Evolutionary conservation across 2,113 vertebrate species (phyloP).

Genomic region (Mionectes macconnelli): DNA sequence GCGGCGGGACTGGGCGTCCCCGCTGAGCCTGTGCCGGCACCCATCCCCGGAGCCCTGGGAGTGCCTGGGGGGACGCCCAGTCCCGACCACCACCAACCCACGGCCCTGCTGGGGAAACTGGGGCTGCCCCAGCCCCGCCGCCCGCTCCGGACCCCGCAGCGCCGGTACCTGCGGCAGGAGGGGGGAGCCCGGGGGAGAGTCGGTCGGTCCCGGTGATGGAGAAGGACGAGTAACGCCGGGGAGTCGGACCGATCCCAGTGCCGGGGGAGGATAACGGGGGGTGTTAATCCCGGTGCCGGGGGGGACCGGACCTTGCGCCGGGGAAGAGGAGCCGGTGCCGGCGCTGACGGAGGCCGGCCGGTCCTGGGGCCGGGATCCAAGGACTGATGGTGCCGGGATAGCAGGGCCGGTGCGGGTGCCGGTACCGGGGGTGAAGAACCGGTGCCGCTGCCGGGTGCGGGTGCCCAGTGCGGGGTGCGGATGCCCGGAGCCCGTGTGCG

Average conservation of each 20-base stretch:
- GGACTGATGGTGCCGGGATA: not conserved
- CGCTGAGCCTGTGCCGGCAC: not conserved
- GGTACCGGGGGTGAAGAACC: not conserved
- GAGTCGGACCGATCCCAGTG: not conserved
- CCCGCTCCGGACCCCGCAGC: not conserved
- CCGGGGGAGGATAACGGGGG: not conserved
- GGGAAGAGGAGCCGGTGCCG: not conserved
- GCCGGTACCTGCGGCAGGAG: conserved; percentile 11
- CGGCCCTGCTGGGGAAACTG: not conserved
- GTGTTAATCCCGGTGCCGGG: not conserved
- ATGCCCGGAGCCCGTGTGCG: no score
- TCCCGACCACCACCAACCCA: not conserved
- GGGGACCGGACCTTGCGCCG: not conserved
- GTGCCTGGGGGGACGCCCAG: no score
- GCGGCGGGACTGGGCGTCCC: not conserved
- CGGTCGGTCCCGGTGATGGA: not conserved
- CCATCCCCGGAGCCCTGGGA: not conserved
- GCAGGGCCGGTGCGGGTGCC: not conserved
- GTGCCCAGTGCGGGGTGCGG: no score
- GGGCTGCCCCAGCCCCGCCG: not conserved
- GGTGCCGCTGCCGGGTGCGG: not conserved
- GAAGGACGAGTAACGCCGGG: not conserved
- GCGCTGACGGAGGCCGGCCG: not conserved
- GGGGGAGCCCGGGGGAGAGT: not conserved
- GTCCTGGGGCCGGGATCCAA: not conserved